A percentile compares a stretch with the other conserved stretches of the same genome.
phyloP scores from a whole-genome alignment of 1,140 invertebrate genomes.

The Macrocentrus cingulum region DNA sequence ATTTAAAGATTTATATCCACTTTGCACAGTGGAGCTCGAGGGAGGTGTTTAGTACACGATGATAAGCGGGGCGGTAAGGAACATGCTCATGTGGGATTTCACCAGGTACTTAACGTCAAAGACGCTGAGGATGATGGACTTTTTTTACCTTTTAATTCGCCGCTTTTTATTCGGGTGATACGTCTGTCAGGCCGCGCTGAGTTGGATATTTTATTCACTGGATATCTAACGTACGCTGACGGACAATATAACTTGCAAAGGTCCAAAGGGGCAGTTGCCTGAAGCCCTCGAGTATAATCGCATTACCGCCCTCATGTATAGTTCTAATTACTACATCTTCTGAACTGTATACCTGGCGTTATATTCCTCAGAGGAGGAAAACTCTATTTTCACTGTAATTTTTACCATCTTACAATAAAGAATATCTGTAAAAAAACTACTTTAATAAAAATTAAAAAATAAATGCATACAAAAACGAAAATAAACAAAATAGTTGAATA shows the following conservation, averaged over 20 bases:
- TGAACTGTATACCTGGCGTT: background rate
- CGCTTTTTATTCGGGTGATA: slow-evolving; percentile 12
- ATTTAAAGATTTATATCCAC: slow-evolving; percentile 20
- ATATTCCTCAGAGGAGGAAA: too few species aligned
- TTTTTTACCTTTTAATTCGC: slow-evolving; percentile 13
- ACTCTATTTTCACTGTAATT: too few species aligned
- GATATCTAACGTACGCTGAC: slow-evolving; percentile 19
- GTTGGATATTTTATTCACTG: slow-evolving; percentile 41
- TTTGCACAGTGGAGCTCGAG: slow-evolving; percentile 1
- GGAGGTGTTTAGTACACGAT: background rate
- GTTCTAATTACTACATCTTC: slow-evolving; percentile 48
- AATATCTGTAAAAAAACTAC: too few species aligned
- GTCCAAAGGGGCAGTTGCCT: slow-evolving; percentile 51
- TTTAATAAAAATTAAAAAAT: too few species aligned
- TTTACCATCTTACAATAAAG: too few species aligned
- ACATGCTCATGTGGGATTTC: slow-evolving; percentile 6
- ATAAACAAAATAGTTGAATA: too few species aligned
- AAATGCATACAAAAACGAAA: too few species aligned
- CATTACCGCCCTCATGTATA: slow-evolving; percentile 51
- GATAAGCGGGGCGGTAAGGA: background rate
- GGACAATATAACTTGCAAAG: slow-evolving; percentile 46
- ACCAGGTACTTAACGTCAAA: slow-evolving; percentile 10
- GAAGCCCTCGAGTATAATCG: slow-evolving; percentile 57
- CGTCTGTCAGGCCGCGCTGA: slow-evolving; percentile 31
- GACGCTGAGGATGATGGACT: background rate